phyloP scores from a whole-genome alignment of 2,888 invertebrate genomes.

The Epirrhoe tristata region DNA sequence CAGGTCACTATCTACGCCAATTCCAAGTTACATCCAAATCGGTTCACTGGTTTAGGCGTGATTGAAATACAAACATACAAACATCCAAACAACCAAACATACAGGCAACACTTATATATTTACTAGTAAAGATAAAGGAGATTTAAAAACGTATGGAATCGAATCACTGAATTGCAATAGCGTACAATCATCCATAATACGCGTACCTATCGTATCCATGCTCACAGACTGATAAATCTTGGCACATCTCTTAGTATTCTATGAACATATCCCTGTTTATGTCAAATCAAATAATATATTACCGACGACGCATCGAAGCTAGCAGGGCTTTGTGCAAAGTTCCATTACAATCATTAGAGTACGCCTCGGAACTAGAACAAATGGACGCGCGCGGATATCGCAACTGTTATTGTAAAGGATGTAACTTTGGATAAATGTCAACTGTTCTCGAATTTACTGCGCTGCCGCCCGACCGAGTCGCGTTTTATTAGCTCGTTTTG shows the following conservation, averaged over 20 bases:
- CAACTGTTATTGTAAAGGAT: conserved; percentile 82
- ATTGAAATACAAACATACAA: too few relatives aligned
- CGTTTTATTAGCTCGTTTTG: conserved; percentile 80
- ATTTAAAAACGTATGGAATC: too few relatives aligned
- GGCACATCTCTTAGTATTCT: conserved; percentile 1
- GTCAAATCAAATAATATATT: conserved; percentile 7
- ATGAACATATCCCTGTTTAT: conserved; percentile 5
- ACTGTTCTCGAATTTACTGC: conserved; percentile 80
- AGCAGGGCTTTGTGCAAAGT: conserved; percentile 59
- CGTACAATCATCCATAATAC: too few relatives aligned
- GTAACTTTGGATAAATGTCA: conserved; percentile 84
- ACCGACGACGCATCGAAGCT: conserved; percentile 7
- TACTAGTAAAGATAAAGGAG: too few relatives aligned
- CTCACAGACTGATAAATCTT: background rate
- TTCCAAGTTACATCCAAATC: too few relatives aligned
- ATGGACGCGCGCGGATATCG: conserved; percentile 79
- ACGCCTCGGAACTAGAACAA: conserved; percentile 76
- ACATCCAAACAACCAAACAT: too few relatives aligned
- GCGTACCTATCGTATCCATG: background rate
- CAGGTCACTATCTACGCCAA: too few relatives aligned
- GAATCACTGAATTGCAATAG: background rate
- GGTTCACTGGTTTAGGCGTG: too few relatives aligned
- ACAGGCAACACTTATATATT: too few relatives aligned
- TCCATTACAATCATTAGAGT: conserved; percentile 71
- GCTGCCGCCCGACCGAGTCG: conserved; percentile 66